Evolutionary conservation across 2,888 invertebrate genomes (phyloP), one percentile per base, ranked within the genome.

Genomic region (Norana najaformis): DNA sequence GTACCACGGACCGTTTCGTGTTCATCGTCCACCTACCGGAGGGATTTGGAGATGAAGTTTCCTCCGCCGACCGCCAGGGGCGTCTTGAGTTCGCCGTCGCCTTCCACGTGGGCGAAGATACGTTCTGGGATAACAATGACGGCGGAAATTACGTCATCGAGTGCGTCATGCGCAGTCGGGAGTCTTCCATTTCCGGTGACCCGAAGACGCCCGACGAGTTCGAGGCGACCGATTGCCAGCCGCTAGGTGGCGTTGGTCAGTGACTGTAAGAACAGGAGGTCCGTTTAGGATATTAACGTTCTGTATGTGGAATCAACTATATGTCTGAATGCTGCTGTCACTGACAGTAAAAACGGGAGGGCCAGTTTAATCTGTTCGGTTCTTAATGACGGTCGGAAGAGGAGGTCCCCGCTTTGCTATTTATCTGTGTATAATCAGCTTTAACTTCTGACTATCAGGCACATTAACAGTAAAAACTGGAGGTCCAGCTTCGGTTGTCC

Each of bases 141-240:
- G 88, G 88, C 88, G 88, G 37, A 35, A 88, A 88, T 47, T 88
- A 88, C 88, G 39, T 88, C 88, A 39, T 88, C 88, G 85, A 85
- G 23, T 85, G 85, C n/a, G 35, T 85, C 85, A 36, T 85, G 85
- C 85, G 85, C 36, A 85, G 37, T 37, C 85, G 85, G 20, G 85
- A 85, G 37, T 23, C 85, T 34, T 85, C 85, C 0, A 14, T 85
- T 85, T 85, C 85, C 85, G 85, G 85, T 23, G 85, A 85, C 6
- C 23, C 85, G 85, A 36, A 35, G 18, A 85, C 85, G 36, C 37
- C 85, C 6, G 85, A 85, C 16, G 85, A 69, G 6, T 4, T 69
- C 8, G 69, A 69, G 69, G n/a, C n/a, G n/a, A n/a, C n/a, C n/a
- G n/a, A n/a, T n/a, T n/a, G 53, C 30, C 30, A 1, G 85, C 34